Conservation (phyloP, 2,888 invertebrate species). For the Melipona beecheii region DNA sequence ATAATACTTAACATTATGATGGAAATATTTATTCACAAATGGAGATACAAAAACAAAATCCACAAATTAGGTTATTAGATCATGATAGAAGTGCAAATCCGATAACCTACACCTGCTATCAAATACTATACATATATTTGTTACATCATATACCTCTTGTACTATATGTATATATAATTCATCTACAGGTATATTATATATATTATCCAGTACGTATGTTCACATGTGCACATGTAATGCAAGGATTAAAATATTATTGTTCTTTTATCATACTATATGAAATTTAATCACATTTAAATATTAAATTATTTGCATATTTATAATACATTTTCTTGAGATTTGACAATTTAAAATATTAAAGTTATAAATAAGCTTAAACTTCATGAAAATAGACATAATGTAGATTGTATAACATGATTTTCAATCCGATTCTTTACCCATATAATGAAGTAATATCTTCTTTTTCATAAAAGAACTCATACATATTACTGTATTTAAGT, state of each 20-base stretch:
- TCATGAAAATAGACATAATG: constrained; percentile 1
- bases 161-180: not conserved
- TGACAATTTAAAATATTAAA: not conserved
- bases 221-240: not conserved
- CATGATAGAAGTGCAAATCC: constrained; percentile 9
- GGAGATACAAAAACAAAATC: constrained; percentile 41
- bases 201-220: not conserved
- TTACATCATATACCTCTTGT: not conserved
- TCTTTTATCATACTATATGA: not conserved
- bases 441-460: not conserved
- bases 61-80: constrained; percentile 49
- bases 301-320: not conserved
- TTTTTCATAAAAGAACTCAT: not conserved
- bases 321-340: not conserved
- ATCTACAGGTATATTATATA: not conserved
- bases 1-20: constrained; percentile 69
- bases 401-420: not conserved
- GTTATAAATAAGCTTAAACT: not conserved
- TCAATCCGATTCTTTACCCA: too few species aligned
- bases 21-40: constrained; percentile 35
- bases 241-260: not conserved
- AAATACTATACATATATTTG: not conserved
- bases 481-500: not conserved
- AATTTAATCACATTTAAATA: not conserved
- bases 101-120: not conserved